A percentile compares a stretch with the other conserved stretches of the same genome.
Conservation (phyloP, 2,888 invertebrate genomes). For the Leptogaster cylindrica region DNA sequence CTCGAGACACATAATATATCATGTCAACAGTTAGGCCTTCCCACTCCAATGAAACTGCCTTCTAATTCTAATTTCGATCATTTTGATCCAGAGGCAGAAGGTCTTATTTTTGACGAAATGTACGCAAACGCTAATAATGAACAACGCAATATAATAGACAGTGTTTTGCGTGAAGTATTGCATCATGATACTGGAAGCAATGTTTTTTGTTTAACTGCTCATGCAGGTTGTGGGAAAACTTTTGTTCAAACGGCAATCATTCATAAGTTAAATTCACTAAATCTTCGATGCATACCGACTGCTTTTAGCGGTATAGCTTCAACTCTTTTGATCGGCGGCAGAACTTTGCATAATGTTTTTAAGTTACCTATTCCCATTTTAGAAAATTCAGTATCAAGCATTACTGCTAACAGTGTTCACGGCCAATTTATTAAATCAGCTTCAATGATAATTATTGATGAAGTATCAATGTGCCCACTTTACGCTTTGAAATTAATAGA, state of each 20-base stretch:
- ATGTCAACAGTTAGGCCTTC: constrained; percentile 27
- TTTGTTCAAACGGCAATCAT: constrained; percentile 32
- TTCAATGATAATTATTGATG: too few relatives aligned
- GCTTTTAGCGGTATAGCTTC: too few relatives aligned
- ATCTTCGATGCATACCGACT: too few relatives aligned
- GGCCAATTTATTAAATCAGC: too few relatives aligned
- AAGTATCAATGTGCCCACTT: too few relatives aligned
- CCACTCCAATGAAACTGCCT: background rate
- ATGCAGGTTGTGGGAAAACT: constrained; percentile 33
- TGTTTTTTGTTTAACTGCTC: constrained; percentile 40
- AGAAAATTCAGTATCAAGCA: too few relatives aligned
- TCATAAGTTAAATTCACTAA: too few relatives aligned
- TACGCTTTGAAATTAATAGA: too few relatives aligned
- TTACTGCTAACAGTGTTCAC: too few relatives aligned
- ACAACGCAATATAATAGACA: constrained; percentile 9
- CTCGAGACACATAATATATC: constrained; percentile 34
- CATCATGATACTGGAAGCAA: constrained; percentile 24
- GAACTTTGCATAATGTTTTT: too few relatives aligned
- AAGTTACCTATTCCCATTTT: too few relatives aligned
- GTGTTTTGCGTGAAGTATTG: constrained; percentile 18
- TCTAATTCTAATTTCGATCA: background rate
- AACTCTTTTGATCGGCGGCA: constrained; percentile 41
- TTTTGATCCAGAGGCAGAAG: constrained; percentile 4
- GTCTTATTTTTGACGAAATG: background rate
- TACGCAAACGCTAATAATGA: constrained; percentile 13